Percentiles rank a stretch among this genome's conserved stretches.
These are phyloP conservation scores for Idaea straminata DNA, from an alignment of 2,888 invertebrate species.

Conservation along the genomic window DNA sequence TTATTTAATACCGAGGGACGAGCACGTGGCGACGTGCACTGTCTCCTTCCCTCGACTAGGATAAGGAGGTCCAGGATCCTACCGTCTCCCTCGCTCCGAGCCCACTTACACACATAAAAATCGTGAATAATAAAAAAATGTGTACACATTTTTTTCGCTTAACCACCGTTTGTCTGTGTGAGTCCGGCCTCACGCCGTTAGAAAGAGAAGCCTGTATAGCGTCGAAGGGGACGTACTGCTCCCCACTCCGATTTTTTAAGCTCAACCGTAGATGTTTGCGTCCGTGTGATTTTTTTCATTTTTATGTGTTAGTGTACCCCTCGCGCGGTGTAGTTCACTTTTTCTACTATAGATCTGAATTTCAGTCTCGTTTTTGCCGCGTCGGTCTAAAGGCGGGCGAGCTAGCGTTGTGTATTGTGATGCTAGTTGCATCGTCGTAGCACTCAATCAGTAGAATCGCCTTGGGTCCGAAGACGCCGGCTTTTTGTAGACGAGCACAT, in stretches of 20 bases:
- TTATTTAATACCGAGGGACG: constrained; percentile 79
- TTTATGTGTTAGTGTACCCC: constrained; percentile 80
- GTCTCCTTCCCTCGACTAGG: constrained; percentile 47
- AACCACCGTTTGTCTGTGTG: constrained; percentile 69
- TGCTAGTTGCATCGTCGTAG: constrained; percentile 54
- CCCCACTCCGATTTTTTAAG: constrained; percentile 80
- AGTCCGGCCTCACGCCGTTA: constrained; percentile 70
- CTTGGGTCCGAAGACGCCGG: constrained; percentile 52
- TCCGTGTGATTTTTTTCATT: constrained; percentile 79
- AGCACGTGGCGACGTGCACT: constrained; percentile 74
- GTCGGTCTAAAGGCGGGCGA: constrained; percentile 78
- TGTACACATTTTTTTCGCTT: constrained; percentile 80
- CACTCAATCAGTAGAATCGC: constrained; percentile 36
- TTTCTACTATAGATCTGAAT: constrained; percentile 81
- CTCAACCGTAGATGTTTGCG: constrained; percentile 70
- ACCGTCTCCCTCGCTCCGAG: constrained; percentile 62
- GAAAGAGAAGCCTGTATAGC: constrained; percentile 55
- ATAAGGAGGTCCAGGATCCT: constrained; percentile 39
- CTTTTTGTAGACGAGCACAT: constrained; percentile 65
- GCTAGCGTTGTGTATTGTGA: constrained; percentile 70
- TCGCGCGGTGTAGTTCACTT: constrained; percentile 80
- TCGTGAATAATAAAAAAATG: constrained; percentile 81
- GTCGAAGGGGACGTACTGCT: constrained; percentile 44
- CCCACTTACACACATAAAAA: constrained; percentile 81
- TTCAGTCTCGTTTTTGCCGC: constrained; percentile 81